Percentiles rank a stretch among this genome's conserved stretches.
phyloP scores from a whole-genome alignment of 2,888 invertebrate genomes.

The Cordilura impudica region DNA sequence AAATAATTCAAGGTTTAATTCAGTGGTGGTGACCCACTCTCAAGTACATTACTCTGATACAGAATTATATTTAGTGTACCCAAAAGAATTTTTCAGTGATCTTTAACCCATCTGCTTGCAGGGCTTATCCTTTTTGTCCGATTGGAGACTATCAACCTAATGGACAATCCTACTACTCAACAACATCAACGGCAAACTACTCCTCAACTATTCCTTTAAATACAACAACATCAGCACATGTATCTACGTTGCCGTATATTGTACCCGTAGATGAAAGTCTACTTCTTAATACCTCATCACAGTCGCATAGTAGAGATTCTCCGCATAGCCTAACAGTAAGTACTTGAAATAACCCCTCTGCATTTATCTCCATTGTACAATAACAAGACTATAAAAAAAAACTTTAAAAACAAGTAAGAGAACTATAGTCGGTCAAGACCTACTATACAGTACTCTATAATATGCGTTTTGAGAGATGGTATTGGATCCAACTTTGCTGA shows the following conservation, averaged over 20 bases:
- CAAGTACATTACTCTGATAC: too few species aligned
- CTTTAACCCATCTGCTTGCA: constrained; percentile 71
- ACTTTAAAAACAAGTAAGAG: too few species aligned
- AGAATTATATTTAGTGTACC: too few species aligned
- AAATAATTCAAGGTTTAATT: too few species aligned
- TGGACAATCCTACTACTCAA: constrained; percentile 83
- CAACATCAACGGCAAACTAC: constrained; percentile 72
- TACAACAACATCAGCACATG: constrained; percentile 76
- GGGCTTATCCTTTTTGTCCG: constrained; percentile 88
- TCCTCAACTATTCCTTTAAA: constrained; percentile 68
- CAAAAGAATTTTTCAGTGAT: too few species aligned
- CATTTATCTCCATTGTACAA: too few species aligned
- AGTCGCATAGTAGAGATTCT: constrained; percentile 81
- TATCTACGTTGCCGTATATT: constrained; percentile 80
- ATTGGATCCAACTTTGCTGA: too few species aligned
- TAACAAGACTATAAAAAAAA: too few species aligned
- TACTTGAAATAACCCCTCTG: not conserved
- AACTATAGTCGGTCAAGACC: too few species aligned
- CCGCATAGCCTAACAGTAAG: constrained; percentile 85
- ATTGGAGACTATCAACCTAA: constrained; percentile 81
- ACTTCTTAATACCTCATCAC: constrained; percentile 79
- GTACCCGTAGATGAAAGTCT: constrained; percentile 85
- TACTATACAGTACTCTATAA: too few species aligned
- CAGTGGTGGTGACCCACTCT: too few species aligned
- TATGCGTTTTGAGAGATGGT: too few species aligned